Percentiles rank a stretch among this genome's conserved stretches.
Conservation (phyloP, 2,888 invertebrate species). For the Cerceris ruficornis region DNA sequence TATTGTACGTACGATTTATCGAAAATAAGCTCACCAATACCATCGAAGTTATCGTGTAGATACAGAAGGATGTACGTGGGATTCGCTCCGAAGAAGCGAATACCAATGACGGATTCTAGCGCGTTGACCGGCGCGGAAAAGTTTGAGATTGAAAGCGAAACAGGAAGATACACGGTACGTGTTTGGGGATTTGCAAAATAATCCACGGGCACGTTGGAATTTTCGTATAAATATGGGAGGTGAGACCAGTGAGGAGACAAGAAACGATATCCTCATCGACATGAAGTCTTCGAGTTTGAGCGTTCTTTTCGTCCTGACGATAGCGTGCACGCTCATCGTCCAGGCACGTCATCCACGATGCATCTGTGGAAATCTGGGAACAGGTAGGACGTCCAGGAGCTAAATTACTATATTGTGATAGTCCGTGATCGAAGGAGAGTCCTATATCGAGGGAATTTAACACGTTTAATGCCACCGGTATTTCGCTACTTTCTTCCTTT, state of each 20-base stretch:
- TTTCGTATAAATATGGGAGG: slow-evolving; percentile 51
- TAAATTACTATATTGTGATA: slow-evolving; percentile 12
- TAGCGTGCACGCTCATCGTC: slow-evolving; percentile 27
- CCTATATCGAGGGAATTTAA: not conserved
- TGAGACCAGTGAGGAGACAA: slow-evolving; percentile 10
- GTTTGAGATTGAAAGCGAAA: slow-evolving; percentile 2
- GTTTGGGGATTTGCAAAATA: slow-evolving; percentile 19
- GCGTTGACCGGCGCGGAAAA: too few relatives aligned
- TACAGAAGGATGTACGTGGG: too few relatives aligned
- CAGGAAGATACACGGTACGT: slow-evolving; percentile 34
- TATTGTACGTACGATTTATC: too few relatives aligned
- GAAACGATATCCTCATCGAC: slow-evolving; percentile 20
- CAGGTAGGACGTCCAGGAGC: slow-evolving; percentile 35
- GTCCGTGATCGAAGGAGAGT: not conserved
- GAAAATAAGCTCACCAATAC: too few relatives aligned
- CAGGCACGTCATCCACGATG: slow-evolving; percentile 35
- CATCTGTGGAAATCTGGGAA: slow-evolving; percentile 59
- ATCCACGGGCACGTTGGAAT: slow-evolving; percentile 1
- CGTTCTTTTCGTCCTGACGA: slow-evolving; percentile 34
- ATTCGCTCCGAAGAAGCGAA: too few relatives aligned
- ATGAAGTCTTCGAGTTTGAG: slow-evolving; percentile 55
- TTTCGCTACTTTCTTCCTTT: too few relatives aligned
- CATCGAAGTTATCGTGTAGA: too few relatives aligned
- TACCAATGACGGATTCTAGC: not conserved
- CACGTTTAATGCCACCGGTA: too few relatives aligned